Evolutionary conservation across 2,888 invertebrate species (phyloP), one percentile per base, ranked within the genome.

Genomic region (Epinotia brunnichana): DNA sequence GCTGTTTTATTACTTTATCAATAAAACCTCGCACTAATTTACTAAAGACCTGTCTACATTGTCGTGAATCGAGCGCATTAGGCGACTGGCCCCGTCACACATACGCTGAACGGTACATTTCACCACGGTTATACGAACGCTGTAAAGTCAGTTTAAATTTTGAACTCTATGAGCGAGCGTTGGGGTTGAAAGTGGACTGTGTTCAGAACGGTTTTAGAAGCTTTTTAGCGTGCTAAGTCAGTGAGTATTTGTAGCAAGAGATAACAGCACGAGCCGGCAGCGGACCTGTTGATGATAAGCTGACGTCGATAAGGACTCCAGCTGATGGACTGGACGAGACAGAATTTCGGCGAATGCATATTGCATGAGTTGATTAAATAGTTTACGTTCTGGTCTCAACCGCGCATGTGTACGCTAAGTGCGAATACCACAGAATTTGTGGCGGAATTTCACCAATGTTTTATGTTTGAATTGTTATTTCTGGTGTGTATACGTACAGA

Each of bases 341-440:
- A 83, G 90, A 90, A 91, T 91, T 92, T 92, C 88, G 91, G 92
- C 86, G 85, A 91, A 92, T 92, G 90, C 90, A 92, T 92, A 91
- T 91, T 92, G 90, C 91, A 91, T 92, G 92, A 92, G 88, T 90
- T 91, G 91, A 91, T 91, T 91, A 92, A 92, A 92, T 92, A 92
- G 91, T 91, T 92, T 87, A 86, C 89, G 88, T 89, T 90, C 87
- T 87, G 87, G 85, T 90, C 87, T 88, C 85, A 82, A 77, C 77
- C 77, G 74, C 74, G 64, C 53, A 69, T 84, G 83, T 82, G 82
- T 81, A 79, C 78, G 79, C 76, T 78, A 79, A 75, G 77, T 78
- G 80, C 79, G 82, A 83, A 81, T 83, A 82, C 82, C 82, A 81
- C 83, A 85, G 80, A 79, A 74, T 79, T 78, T 44, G 21, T 62